These are phyloP conservation scores for Ranitomeya imitator DNA, from an alignment of 2,113 vertebrate species.

Conservation along the genomic window DNA sequence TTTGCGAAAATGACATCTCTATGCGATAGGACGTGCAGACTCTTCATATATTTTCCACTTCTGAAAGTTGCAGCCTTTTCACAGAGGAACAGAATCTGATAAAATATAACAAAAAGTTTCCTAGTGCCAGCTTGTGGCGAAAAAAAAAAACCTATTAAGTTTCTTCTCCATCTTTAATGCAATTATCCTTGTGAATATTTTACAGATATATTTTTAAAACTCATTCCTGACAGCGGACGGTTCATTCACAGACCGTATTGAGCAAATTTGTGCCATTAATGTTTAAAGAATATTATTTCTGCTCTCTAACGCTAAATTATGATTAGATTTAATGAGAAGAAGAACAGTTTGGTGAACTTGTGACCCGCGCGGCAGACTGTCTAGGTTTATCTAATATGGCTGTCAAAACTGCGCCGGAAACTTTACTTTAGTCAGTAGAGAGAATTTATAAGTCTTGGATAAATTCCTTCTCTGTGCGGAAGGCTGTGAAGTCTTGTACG, in stretches of 20 bases:
- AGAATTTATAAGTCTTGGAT: constrained; percentile 50
- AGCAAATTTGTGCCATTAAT: constrained; percentile 52
- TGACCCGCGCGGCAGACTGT: constrained; percentile 57
- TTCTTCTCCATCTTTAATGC: constrained; percentile 29
- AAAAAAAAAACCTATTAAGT: constrained; percentile 5
- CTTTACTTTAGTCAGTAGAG: constrained; percentile 61
- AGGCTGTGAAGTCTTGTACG: neutral
- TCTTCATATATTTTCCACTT: constrained; percentile 16
- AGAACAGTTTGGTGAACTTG: neutral
- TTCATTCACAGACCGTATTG: neutral
- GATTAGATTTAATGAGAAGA: constrained; percentile 47
- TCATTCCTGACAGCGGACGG: neutral
- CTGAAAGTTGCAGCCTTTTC: neutral
- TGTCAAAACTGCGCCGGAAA: constrained; percentile 36
- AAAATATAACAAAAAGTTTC: constrained; percentile 24
- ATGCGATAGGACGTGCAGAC: constrained; percentile 24
- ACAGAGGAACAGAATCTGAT: neutral
- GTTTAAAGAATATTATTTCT: constrained; percentile 2
- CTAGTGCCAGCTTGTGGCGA: constrained; percentile 4
- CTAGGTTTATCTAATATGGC: constrained; percentile 60
- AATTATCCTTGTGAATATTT: constrained; percentile 54
- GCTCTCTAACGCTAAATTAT: neutral
- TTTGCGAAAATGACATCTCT: constrained; percentile 26
- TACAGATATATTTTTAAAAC: constrained; percentile 43
- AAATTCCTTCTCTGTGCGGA: neutral